Percentiles rank a stretch among this genome's conserved stretches.
Evolutionary conservation across 2,113 vertebrate species (phyloP).

Genomic region (Tragelaphus strepsiceros): DNA sequence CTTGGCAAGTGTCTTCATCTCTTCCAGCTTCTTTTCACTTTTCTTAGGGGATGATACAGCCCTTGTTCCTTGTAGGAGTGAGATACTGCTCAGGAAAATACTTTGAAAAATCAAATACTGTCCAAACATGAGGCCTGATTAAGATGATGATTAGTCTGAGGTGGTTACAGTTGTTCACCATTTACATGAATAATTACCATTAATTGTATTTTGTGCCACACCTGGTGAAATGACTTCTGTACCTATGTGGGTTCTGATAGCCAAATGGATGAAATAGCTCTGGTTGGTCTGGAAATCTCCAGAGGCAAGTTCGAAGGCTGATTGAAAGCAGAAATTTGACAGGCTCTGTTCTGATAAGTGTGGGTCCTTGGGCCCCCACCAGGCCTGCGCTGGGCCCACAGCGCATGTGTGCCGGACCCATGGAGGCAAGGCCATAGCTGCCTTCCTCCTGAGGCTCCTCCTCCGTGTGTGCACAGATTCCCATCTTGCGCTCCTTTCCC

Average conservation of each 20-base stretch:
- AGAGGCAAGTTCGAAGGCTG: neutral
- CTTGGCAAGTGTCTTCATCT: neutral
- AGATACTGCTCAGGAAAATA: neutral
- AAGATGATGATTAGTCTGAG: neutral
- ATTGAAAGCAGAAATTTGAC: neutral
- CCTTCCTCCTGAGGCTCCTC: neutral
- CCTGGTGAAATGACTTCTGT: neutral
- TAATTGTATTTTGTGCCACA: neutral
- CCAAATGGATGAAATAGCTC: too few species aligned
- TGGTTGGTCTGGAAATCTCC: neutral
- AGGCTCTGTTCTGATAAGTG: neutral
- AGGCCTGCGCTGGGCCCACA: neutral
- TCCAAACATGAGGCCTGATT: neutral
- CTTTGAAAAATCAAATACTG: neutral
- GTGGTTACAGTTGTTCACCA: neutral
- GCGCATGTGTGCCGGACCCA: accelerated
- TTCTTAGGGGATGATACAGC: neutral
- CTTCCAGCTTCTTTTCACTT: neutral
- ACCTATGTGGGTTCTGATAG: neutral
- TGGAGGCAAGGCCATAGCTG: accelerated
- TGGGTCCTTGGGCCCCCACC: neutral
- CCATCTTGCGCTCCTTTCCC: neutral
- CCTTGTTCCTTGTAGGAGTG: neutral
- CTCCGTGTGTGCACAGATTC: neutral
- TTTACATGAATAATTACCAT: neutral